These are phyloP conservation scores for Pachycephala philippinensis DNA, from an alignment of 2,113 vertebrate species.

Conservation along the genomic window DNA sequence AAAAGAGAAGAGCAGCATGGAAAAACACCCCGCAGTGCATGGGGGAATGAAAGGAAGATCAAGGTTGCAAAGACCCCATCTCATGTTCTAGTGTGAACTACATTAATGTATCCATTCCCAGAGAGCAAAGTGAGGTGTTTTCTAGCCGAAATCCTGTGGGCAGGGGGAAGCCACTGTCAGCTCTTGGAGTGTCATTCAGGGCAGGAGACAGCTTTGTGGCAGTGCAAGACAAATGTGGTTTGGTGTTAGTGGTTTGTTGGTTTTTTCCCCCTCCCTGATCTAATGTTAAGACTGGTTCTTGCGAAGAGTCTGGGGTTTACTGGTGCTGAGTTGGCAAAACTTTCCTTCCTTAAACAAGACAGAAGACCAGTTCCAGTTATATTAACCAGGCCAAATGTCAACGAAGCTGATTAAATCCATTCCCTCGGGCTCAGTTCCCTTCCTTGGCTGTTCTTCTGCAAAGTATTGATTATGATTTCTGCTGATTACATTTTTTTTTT, in stretches of 20 bases:
- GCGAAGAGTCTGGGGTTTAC: not conserved
- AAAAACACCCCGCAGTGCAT: fast-evolving
- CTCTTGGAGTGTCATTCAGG: not conserved
- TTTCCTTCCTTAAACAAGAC: not conserved
- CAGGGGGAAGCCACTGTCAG: not conserved
- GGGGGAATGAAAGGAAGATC: not conserved
- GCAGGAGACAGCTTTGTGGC: not conserved
- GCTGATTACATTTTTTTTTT: not conserved
- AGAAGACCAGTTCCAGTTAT: not conserved
- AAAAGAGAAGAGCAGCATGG: not conserved
- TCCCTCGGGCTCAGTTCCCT: not conserved
- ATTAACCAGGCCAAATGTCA: not conserved
- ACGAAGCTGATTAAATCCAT: not conserved
- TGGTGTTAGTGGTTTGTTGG: not conserved
- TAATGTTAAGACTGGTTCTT: not conserved
- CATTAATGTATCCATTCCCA: not conserved
- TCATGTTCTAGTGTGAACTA: not conserved
- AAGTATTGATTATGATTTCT: not conserved
- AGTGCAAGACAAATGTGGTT: not conserved
- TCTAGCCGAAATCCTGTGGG: not conserved
- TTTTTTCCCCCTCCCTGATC: not conserved
- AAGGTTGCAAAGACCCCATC: not conserved
- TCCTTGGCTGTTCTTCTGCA: not conserved
- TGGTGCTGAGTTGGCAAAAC: not conserved
- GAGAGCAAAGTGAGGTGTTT: not conserved